phyloP scores from a whole-genome alignment of 2,113 vertebrate genomes.

The Sitta europaea region DNA sequence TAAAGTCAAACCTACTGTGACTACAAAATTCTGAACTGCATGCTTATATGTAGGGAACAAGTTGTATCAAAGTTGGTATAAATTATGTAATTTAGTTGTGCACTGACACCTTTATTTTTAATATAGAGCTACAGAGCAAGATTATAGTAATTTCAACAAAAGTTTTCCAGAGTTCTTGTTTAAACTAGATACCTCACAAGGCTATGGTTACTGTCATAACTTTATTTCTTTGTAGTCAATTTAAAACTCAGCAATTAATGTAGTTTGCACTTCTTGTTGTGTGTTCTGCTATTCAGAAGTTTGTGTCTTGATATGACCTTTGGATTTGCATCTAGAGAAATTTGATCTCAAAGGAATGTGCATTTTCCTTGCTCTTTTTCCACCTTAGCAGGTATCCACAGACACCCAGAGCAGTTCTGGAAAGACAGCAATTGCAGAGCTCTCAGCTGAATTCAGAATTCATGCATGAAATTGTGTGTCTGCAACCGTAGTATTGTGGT shows the following conservation, averaged over 20 bases:
- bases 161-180: not conserved
- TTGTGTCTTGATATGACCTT: not conserved
- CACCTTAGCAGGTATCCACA: not conserved
- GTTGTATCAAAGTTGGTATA: not conserved
- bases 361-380: not conserved
- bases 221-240: not conserved
- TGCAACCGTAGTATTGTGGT: not conserved
- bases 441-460: not conserved
- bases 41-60: not conserved
- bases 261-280: not conserved
- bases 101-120: not conserved
- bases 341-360: not conserved
- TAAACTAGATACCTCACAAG: not conserved
- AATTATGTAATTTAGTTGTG: not conserved
- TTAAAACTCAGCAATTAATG: not conserved
- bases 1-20: not conserved
- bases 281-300: not conserved
- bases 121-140: not conserved
- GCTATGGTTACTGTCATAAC: not conserved
- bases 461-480: fast-evolving
- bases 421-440: not conserved
- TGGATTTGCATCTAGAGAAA: not conserved
- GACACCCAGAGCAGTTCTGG: not conserved
- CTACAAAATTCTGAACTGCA: not conserved
- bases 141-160: not conserved